These are phyloP conservation scores for Chrysochloris asiatica DNA, from an alignment of 2,113 vertebrate genomes.

Conservation along the genomic window DNA sequence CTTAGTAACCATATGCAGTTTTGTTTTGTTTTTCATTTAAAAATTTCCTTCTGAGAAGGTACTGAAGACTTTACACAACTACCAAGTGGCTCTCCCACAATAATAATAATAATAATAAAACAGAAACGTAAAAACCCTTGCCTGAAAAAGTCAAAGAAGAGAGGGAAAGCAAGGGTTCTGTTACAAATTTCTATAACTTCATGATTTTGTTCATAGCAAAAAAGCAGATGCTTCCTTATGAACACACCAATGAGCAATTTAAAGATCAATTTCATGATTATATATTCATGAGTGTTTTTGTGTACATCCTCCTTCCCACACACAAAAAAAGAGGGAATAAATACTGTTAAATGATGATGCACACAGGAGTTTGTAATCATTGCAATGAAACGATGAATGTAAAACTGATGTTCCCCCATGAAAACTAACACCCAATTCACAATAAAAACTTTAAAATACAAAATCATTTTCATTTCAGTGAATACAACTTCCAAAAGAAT, in stretches of 20 bases:
- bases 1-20: background rate
- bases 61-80: accelerated
- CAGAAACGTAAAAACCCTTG: background rate
- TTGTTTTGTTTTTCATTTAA: background rate
- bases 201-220: constrained; percentile 24
- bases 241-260: no score
- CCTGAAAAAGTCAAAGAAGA: background rate
- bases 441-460: no score
- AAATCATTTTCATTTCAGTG: constrained; percentile 47
- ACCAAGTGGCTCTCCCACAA: accelerated
- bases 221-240: no score
- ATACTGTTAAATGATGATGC: no score
- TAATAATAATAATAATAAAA: no score
- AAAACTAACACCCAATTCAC: constrained; percentile 24
- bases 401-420: background rate
- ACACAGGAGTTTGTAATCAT: no score
- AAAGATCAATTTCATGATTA: no score
- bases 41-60: background rate
- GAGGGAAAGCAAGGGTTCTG: background rate
- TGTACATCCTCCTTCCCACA: no score
- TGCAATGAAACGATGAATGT: no score
- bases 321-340: no score
- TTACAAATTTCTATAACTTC: background rate
- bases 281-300: no score
- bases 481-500: background rate